phyloP scores from a whole-genome alignment of 2,797 vertebrate genomes.

The Fratercula arctica region DNA sequence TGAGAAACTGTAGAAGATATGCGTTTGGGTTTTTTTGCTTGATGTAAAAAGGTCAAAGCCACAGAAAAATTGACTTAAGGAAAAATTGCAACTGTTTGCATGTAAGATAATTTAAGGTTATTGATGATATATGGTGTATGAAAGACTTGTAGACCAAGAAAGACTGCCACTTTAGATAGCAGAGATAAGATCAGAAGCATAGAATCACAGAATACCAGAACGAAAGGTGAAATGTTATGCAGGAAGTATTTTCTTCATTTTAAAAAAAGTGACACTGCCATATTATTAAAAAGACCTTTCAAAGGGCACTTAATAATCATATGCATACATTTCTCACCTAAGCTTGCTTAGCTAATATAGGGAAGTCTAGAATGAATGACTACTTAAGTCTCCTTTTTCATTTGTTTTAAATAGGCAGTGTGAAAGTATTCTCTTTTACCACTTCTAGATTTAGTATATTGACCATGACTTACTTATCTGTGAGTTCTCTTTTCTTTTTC shows the following conservation, averaged over 20 bases:
- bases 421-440: neutral
- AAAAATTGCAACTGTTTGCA: conserved; percentile 52
- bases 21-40: neutral
- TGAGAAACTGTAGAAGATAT: conserved; percentile 2
- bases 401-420: neutral
- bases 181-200: conserved; percentile 56
- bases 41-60: neutral
- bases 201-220: neutral
- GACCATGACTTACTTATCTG: neutral
- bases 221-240: conserved; percentile 37
- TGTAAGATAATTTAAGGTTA: conserved; percentile 48
- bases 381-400: neutral
- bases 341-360: conserved; percentile 40
- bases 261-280: neutral
- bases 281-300: conserved; percentile 40
- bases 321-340: conserved; percentile 57
- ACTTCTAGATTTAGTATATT: neutral
- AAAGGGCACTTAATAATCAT: conserved; percentile 50
- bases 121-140: conserved; percentile 15
- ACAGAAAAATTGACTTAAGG: neutral
- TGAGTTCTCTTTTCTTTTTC: neutral
- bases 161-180: conserved; percentile 43
- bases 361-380: neutral
- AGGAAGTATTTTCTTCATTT: conserved; percentile 47
- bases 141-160: conserved; percentile 42